Evolutionary conservation across 2,797 vertebrate genomes (phyloP).

Genomic region (Heterohyrax brucei): DNA sequence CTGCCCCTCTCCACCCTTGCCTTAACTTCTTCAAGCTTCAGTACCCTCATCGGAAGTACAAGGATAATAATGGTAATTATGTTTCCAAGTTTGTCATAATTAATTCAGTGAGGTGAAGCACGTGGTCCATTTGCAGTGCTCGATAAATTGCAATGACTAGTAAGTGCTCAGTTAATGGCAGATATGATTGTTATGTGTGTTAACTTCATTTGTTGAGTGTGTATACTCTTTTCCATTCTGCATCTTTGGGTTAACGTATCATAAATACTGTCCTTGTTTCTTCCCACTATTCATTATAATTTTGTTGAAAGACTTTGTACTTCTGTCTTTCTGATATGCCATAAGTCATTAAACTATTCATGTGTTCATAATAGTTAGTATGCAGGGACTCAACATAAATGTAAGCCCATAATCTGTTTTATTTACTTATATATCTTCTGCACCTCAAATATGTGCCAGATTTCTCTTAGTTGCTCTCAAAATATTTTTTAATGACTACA

Average conservation of each 20-base stretch:
- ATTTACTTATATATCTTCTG: background rate
- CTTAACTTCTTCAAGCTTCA: background rate
- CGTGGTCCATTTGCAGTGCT: background rate
- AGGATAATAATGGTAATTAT: background rate
- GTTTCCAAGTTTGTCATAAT: background rate
- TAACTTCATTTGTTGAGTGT: background rate
- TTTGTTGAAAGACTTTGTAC: background rate
- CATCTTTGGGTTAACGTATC: background rate
- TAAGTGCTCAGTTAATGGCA: background rate
- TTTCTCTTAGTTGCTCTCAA: background rate
- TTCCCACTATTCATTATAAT: background rate
- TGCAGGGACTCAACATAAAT: background rate
- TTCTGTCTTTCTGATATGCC: background rate
- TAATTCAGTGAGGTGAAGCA: background rate
- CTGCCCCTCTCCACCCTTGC: background rate
- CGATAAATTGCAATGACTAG: background rate
- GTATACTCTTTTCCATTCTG: background rate
- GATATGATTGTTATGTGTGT: background rate
- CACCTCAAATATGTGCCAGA: background rate
- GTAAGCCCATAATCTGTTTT: background rate
- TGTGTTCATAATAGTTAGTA: background rate
- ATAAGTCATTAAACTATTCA: background rate
- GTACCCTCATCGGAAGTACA: background rate
- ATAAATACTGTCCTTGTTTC: background rate
- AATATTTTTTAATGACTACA: background rate